phyloP scores from a whole-genome alignment of 2,888 invertebrate genomes.

The Diachrysia chrysitis region DNA sequence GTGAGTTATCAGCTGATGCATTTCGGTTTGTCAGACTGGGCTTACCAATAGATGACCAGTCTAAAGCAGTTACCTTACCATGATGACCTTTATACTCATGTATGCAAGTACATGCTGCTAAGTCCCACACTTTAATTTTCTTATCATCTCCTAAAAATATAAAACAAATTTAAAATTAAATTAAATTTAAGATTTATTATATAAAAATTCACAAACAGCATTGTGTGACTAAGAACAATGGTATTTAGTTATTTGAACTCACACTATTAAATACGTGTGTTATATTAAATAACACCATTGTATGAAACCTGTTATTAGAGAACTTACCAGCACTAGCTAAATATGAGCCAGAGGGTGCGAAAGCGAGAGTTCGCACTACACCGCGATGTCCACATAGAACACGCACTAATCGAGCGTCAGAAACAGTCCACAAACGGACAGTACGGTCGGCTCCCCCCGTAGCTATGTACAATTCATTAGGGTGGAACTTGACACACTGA shows the following conservation, averaged over 20 bases:
- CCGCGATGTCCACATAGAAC: constrained; percentile 94
- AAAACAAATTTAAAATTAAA: neutral
- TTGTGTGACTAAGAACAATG: neutral
- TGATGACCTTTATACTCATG: constrained; percentile 91
- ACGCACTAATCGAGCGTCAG: constrained; percentile 94
- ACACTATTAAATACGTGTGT: neutral
- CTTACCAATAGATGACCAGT: constrained; percentile 88
- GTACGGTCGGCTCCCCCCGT: constrained; percentile 97
- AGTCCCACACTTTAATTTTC: constrained; percentile 92
- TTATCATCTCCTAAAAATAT: constrained; percentile 90
- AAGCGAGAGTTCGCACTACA: constrained; percentile 93
- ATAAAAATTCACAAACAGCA: neutral
- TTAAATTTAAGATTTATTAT: too few species aligned
- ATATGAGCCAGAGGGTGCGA: constrained; percentile 95
- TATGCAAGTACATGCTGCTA: constrained; percentile 90
- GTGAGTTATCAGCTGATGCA: constrained; percentile 74
- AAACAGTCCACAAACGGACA: constrained; percentile 95
- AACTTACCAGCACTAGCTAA: constrained; percentile 94
- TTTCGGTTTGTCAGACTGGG: constrained; percentile 77
- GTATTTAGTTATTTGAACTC: constrained; percentile 1
- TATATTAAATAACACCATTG: constrained; percentile 2
- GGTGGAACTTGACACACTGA: constrained; percentile 96
- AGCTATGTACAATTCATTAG: constrained; percentile 96
- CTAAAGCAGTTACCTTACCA: constrained; percentile 90
- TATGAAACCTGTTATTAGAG: neutral